Conservation (phyloP, 2,888 invertebrate species). For the Limulus polyphemus region DNA sequence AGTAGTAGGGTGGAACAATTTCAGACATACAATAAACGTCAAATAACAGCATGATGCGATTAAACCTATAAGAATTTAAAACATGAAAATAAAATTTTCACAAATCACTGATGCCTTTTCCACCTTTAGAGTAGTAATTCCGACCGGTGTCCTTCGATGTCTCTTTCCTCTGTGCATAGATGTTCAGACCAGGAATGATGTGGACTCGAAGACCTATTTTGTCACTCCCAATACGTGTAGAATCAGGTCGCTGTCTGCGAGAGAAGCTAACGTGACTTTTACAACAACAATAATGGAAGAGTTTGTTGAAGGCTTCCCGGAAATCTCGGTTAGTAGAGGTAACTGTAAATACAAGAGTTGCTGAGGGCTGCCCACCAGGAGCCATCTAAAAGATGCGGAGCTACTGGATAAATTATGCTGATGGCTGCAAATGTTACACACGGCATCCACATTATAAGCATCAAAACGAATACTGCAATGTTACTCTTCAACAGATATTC, state of each 20-base stretch:
- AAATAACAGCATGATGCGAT: no score
- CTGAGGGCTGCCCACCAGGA: constrained; percentile 55
- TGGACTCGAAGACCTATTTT: constrained; percentile 45
- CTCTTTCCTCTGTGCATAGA: constrained; percentile 38
- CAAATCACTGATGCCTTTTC: no score
- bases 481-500: constrained; percentile 50
- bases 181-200: constrained; percentile 56
- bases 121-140: no score
- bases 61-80: no score
- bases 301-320: constrained; percentile 54
- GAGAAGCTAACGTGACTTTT: constrained; percentile 58
- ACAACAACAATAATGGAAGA: constrained; percentile 68
- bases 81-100: no score
- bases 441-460: constrained; percentile 54
- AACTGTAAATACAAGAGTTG: constrained; percentile 54
- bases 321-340: constrained; percentile 53
- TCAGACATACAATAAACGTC: no score
- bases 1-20: no score
- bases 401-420: constrained; percentile 13
- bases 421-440: constrained; percentile 34
- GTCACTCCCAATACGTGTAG: constrained; percentile 10
- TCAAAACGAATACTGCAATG: constrained; percentile 50
- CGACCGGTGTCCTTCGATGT: no score
- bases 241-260: constrained; percentile 33
- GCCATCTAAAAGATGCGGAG: constrained; percentile 41